A percentile compares a stretch with the other conserved stretches of the same genome.
phyloP scores from a whole-genome alignment of 2,888 invertebrate genomes.

The Ceraclea dissimilis region DNA sequence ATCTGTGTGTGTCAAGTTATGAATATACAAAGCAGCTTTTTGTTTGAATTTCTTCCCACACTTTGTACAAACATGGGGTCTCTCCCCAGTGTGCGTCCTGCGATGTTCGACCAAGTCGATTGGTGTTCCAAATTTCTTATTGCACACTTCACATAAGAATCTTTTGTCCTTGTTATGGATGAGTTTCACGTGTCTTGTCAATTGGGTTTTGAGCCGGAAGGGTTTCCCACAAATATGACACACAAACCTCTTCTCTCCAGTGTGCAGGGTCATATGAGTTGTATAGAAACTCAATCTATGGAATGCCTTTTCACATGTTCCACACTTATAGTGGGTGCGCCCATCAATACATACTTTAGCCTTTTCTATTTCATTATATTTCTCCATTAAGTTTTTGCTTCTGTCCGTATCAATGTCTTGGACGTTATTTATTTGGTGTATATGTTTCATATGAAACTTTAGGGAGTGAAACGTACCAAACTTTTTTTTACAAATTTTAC shows the following conservation, averaged over 20 bases:
- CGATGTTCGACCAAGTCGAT: slow-evolving; percentile 42
- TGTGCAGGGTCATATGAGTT: slow-evolving; percentile 46
- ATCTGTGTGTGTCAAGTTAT: slow-evolving; percentile 44
- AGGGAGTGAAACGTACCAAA: slow-evolving; percentile 20
- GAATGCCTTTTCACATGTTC: slow-evolving; percentile 43
- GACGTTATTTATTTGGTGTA: slow-evolving; percentile 15
- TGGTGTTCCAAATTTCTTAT: slow-evolving; percentile 43
- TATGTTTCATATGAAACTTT: slow-evolving; percentile 21
- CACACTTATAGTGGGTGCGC: slow-evolving; percentile 42
- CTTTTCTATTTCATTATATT: slow-evolving; percentile 31
- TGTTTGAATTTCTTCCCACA: slow-evolving; percentile 49
- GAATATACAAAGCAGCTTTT: slow-evolving; percentile 47
- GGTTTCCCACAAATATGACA: slow-evolving; percentile 48
- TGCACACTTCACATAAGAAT: slow-evolving; percentile 45
- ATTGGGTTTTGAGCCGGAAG: slow-evolving; percentile 46
- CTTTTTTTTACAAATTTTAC: slow-evolving; percentile 51
- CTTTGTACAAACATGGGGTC: slow-evolving; percentile 39
- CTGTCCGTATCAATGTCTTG: background rate
- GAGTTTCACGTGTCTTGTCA: slow-evolving; percentile 43
- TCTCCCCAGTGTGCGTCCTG: slow-evolving; percentile 39
- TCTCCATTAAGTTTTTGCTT: slow-evolving; percentile 11
- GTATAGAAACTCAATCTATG: slow-evolving; percentile 33
- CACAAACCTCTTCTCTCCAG: slow-evolving; percentile 44
- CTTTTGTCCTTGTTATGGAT: slow-evolving; percentile 47
- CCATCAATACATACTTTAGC: slow-evolving; percentile 36